Base-by-base conservation (phyloP, 92 coral and sea anemone genomes). In the Desmophyllum pertusum region DNA sequence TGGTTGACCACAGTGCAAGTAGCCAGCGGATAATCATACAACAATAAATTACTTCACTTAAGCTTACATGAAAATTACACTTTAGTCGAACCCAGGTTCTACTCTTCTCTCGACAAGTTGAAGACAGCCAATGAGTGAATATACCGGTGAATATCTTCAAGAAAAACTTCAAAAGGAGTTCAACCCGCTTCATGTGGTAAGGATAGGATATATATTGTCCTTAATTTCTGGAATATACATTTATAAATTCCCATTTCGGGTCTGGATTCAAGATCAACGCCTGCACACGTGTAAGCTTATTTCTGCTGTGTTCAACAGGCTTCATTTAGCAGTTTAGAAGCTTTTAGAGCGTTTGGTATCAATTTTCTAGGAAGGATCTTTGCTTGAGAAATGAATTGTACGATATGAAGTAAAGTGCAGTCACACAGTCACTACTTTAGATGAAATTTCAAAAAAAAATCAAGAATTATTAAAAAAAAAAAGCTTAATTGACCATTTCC, bases 161-260 rank as follows among this genome's bases (percentile, higher is more conserved):
- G 91, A 93, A 51, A 97, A 97, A 73, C 89, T 97, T 42, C 90
- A 74, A 41, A 87, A 94, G 66, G 96, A 91, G 72, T 93, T 97
- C 67, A 70, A 85, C 59, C 97, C 99, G 0, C 51, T 88, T 55
- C 95, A 97, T 74, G 68, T 97, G 95, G 99, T 97, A 86, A 93
- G 99, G 50, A 18, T 3, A 55, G 42, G 33, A 39, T 11, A 5
- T 41, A 30, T 42, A 5, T 21, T 70, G 18, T 14, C 30, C 33
- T 9, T 7, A 23, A 8, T 25, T 7, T 41, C 52, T 25, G 9
- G 36, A 37, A 7, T 18, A 21, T 59, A 27, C 70, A 13, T 36
- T 25, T 29, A 31, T 31, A 30, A 65, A 30, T 9, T 25, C 5
- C 45, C 4, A 23, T 40, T 38, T n/a, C 21, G 23, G 50, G 23